These are phyloP conservation scores for Anabas testudineus DNA, from an alignment of 2,797 vertebrate species.

Conservation along the genomic window DNA sequence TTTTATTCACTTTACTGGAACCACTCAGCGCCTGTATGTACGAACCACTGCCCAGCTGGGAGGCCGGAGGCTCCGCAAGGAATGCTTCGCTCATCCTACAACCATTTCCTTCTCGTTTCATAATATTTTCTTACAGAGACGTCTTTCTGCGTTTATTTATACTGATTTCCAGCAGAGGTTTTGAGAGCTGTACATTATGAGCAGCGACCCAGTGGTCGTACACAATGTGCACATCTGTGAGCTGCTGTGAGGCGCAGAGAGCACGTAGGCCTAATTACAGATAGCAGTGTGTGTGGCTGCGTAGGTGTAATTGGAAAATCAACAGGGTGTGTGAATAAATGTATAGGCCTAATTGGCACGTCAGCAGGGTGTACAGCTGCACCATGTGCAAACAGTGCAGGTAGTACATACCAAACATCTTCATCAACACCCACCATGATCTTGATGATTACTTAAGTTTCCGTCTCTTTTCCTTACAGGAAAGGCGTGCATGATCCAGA, in stretches of 20 bases:
- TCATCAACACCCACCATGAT: slow-evolving; percentile 26
- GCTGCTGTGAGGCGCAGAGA: slow-evolving; percentile 21
- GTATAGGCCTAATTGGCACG: slow-evolving; percentile 66
- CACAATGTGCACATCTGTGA: slow-evolving; percentile 44
- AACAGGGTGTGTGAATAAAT: slow-evolving; percentile 45
- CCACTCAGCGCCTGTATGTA: slow-evolving; percentile 3
- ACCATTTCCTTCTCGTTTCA: not conserved
- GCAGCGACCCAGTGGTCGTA: slow-evolving; percentile 1
- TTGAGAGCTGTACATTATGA: slow-evolving; percentile 25
- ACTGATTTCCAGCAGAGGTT: slow-evolving; percentile 10
- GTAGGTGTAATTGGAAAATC: slow-evolving; percentile 72
- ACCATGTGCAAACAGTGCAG: slow-evolving; percentile 33
- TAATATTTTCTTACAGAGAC: not conserved
- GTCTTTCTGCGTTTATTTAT: slow-evolving; percentile 6
- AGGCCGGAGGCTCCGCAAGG: not conserved
- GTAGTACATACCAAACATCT: slow-evolving; percentile 38
- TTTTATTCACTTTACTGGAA: slow-evolving; percentile 33
- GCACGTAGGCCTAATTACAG: slow-evolving; percentile 52
- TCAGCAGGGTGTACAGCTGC: slow-evolving; percentile 63
- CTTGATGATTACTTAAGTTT: slow-evolving; percentile 17
- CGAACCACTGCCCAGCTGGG: not conserved
- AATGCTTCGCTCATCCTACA: not conserved
- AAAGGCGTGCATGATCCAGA: slow-evolving; percentile 6
- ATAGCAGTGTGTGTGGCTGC: slow-evolving; percentile 26
- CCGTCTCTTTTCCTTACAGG: not conserved